phyloP scores from a whole-genome alignment of 1,140 invertebrate genomes.

The Tetramorium parvispinum region DNA sequence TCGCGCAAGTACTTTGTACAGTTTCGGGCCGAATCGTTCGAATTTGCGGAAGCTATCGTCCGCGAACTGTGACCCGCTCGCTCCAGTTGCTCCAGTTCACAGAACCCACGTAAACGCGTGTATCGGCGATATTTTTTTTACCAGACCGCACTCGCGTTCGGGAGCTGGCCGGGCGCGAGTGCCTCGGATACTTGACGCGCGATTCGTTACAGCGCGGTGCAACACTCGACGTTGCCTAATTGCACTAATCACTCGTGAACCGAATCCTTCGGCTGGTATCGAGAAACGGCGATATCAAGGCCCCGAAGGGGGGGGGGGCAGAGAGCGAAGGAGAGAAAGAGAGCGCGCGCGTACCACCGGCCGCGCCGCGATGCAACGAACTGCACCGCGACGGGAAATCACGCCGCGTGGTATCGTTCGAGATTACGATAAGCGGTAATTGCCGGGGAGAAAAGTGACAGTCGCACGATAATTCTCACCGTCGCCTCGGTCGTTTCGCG shows the following conservation, averaged over 20 bases:
- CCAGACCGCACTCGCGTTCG: conserved; percentile 39
- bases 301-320: background rate
- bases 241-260: conserved; percentile 30
- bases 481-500: background rate
- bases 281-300: conserved; percentile 3
- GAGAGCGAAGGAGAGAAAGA: background rate
- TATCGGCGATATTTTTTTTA: conserved; percentile 43
- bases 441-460: conserved; percentile 39
- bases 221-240: conserved; percentile 1
- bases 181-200: conserved; percentile 14
- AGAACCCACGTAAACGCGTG: conserved; percentile 13
- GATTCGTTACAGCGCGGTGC: conserved; percentile 17
- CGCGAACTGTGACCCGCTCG: conserved; percentile 15
- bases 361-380: conserved; percentile 19
- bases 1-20: background rate
- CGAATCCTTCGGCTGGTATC: conserved; percentile 28
- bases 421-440: conserved; percentile 60
- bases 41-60: background rate
- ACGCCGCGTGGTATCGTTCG: conserved; percentile 59
- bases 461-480: conserved; percentile 60
- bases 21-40: background rate
- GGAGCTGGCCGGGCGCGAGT: background rate
- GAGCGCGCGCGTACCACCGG: background rate
- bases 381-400: conserved; percentile 56
- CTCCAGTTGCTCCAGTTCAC: conserved; percentile 35